Conservation (phyloP, 2,113 vertebrate genomes). For the Microtus montanus region DNA sequence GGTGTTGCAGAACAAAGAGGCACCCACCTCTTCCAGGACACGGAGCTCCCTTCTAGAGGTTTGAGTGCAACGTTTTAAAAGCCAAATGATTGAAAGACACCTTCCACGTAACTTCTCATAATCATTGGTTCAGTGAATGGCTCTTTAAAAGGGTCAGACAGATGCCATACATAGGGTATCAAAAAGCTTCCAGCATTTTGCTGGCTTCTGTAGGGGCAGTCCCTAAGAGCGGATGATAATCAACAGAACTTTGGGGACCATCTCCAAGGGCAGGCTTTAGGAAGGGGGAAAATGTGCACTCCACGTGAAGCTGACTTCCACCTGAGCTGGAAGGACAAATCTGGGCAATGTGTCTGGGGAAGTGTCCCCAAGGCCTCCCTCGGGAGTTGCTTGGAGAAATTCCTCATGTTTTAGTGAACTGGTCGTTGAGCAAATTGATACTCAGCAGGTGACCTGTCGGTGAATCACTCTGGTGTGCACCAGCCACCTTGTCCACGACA, state of each 20-base stretch:
- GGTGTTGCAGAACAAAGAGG: neutral
- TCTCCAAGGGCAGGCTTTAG: neutral
- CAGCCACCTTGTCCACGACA: rapidly evolving
- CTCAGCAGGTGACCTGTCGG: neutral
- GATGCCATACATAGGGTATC: neutral
- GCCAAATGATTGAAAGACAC: conserved; percentile 15
- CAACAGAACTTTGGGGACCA: neutral
- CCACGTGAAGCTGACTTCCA: neutral
- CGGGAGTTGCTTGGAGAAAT: neutral
- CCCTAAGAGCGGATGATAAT: neutral
- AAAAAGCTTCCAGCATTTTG: neutral
- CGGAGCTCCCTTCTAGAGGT: neutral
- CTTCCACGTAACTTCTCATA: conserved; percentile 26
- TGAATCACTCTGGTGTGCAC: neutral
- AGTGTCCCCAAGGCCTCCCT: neutral
- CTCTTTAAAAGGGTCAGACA: conserved; percentile 40
- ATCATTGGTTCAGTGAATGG: neutral
- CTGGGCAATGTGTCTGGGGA: neutral
- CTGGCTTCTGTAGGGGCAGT: neutral
- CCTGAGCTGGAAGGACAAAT: neutral
- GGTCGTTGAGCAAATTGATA: neutral
- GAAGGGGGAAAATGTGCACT: neutral
- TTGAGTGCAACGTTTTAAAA: conserved; percentile 47
- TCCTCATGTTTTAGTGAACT: neutral
- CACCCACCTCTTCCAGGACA: conserved; percentile 3